Base-by-base conservation (phyloP, 2,797 vertebrate species). In the Acrossocheilus wenchowensis region DNA sequence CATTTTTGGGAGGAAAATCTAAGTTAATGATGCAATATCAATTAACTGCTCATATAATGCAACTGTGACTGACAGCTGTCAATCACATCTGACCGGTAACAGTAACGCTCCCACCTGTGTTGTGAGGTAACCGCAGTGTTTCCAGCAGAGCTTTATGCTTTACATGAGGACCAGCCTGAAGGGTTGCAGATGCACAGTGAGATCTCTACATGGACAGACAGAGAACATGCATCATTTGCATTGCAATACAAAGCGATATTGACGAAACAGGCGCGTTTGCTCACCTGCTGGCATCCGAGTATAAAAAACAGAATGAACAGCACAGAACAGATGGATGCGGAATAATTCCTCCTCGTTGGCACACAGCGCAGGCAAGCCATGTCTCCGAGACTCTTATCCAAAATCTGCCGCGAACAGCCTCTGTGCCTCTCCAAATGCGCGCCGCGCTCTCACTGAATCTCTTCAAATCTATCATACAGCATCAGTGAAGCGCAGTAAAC, bases 31-130 rank as follows among this genome's bases (percentile, higher is more conserved):
- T 21, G 12, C 10, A 4, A 17, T 50, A 41, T 5, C 0, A 39
- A 45, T 10, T 21, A 73, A 79, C 14, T 4, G 6, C 36, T 57
- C 10, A 23, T 15, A 2, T 17, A 54, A 57, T 48, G 23, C 8
- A 26, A 43, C 15, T 73, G 2, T 5, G 30, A 64, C 30, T 19
- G 66, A 60, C 75, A 69, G 64, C 21, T 85, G 50, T 39, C 84
- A 78, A 79, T 78, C 48, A 82, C 52, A 45, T 17, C 19, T 39
- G 19, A 19, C 21, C 10, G 9, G 60, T 36, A 21, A 17, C 14
- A 8, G 30, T 68, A 4, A 66, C 2, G n/a, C 23, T 39, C 92
- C 43, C 91, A 96, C 96, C 96, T 95, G 95, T 95, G 60, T 92
- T 90, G 30, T 88, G 90, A 89, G 94, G 94, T 92, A 96, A 92